Base-by-base conservation (phyloP, 2,797 vertebrate species). In the Threskiornis aethiopicus region DNA sequence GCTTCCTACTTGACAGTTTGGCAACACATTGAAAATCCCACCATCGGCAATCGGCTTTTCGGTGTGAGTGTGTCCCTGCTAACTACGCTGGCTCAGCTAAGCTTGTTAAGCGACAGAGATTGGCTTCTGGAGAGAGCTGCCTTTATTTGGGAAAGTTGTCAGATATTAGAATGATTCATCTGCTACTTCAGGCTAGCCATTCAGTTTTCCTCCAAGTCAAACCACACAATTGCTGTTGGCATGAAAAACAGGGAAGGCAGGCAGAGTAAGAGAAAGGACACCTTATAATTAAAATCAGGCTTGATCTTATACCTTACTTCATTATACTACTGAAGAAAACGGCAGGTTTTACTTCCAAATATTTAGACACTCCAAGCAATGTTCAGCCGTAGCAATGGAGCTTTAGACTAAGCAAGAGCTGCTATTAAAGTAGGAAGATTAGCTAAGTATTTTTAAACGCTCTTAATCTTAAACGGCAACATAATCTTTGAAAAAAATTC, bases 161-260 rank as follows among this genome's bases (percentile, higher is more conserved):
- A 89, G 85, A 71, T 90, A 91, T 62, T 78, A 94, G 85, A 87
- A 71, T 94, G 96, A 96, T 97, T 97, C 87, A 89, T 87, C 83
- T 96, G 37, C 84, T 81, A 51, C 92, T 94, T 94, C 62, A 90
- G 94, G 55, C 90, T 92, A 93, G n/a, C 67, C 19, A 1, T 93
- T 96, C 46, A 73, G 85, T 81, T 94, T 90, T 92, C 67, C 86
- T 93, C 97, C 93, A 90, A 85, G 93, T 90, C 83, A 91, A 96
- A 94, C 89, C 89, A 93, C 92, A 73, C 78, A 77, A 62, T 80
- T 88, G 87, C 89, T 94, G 65, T 87, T 93, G 89, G 76, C 85
- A 84, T 84, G 73, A 88, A 96, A 91, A 96, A 88, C 79, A 88
- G 58, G 95, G 82, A 90, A 94, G 87, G 64, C 84, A 93, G 55